A percentile compares a stretch with the other conserved stretches of the same genome.
Conservation (phyloP, 2,888 invertebrate genomes). For the Camponotus fellah region DNA sequence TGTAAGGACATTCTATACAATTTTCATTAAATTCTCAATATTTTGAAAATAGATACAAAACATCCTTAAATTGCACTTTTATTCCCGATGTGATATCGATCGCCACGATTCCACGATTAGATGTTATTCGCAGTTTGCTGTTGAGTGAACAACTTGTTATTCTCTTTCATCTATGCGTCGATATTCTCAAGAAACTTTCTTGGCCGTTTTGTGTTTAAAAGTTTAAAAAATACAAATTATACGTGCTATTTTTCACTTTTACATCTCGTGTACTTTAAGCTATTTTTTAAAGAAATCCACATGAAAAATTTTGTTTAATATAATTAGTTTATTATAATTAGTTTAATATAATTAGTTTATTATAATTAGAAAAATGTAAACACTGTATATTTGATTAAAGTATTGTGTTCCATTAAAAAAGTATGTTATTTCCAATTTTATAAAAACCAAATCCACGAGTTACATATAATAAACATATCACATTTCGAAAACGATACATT, state of each 20-base stretch:
- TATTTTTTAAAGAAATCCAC: not conserved
- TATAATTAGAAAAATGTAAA: not conserved
- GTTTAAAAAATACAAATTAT: not conserved
- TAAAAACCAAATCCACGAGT: too few species aligned
- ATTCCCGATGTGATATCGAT: not conserved
- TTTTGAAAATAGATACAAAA: too few species aligned
- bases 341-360: too few species aligned
- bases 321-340: not conserved
- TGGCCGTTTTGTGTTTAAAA: not conserved
- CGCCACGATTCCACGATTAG: not conserved
- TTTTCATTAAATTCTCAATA: too few species aligned
- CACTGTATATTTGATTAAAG: not conserved
- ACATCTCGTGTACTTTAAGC: not conserved
- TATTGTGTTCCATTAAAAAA: not conserved
- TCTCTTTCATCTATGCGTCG: not conserved
- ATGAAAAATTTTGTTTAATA: not conserved
- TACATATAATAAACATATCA: too few species aligned
- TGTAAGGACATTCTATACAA: too few species aligned
- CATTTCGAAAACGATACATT: conserved; percentile 1
- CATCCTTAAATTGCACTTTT: not conserved
- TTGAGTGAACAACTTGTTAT: not conserved
- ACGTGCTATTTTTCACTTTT: too few species aligned
- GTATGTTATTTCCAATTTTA: too few species aligned
- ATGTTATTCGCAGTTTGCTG: not conserved
- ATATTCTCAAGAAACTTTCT: not conserved